Conservation (phyloP, 2,797 vertebrate species). For the Champsocephalus esox region DNA sequence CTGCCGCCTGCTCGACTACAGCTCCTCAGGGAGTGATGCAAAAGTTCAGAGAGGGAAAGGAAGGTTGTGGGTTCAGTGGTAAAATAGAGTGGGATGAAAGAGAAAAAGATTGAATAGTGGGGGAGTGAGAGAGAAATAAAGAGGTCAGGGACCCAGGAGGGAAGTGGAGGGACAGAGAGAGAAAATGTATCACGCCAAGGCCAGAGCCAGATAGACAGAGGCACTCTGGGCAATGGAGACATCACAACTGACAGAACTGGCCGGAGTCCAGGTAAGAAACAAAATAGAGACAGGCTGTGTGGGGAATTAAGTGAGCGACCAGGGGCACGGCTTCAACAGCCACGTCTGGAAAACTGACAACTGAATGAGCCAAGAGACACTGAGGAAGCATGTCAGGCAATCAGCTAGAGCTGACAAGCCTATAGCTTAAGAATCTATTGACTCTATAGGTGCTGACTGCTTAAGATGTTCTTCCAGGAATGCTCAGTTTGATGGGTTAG, state of each 20-base stretch:
- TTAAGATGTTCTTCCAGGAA: conserved; percentile 41
- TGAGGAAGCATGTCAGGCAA: conserved; percentile 75
- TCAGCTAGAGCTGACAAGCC: conserved; percentile 76
- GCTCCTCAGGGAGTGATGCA: conserved; percentile 53
- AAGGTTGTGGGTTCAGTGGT: conserved; percentile 32
- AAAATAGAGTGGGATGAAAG: conserved; percentile 55
- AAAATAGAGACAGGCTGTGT: conserved; percentile 49
- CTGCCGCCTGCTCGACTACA: conserved; percentile 28
- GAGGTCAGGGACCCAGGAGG: conserved; percentile 50
- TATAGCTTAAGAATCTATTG: conserved; percentile 69
- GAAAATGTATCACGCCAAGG: conserved; percentile 47
- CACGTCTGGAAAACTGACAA: conserved; percentile 71
- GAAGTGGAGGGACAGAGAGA: conserved; percentile 33
- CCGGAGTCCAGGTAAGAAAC: conserved; percentile 61
- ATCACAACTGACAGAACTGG: conserved; percentile 76
- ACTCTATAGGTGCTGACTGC: conserved; percentile 53
- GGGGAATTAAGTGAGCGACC: conserved; percentile 69
- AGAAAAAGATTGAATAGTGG: conserved; percentile 48
- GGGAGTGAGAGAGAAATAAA: conserved; percentile 33
- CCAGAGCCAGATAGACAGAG: conserved; percentile 54
- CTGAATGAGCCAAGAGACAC: conserved; percentile 74
- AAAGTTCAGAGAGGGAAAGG: conserved; percentile 50
- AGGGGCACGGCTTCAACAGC: conserved; percentile 70
- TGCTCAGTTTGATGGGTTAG: conserved; percentile 28
- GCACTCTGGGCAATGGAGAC: conserved; percentile 73